Base-by-base conservation (phyloP, 2,888 invertebrate species). In the Blera fallax region DNA sequence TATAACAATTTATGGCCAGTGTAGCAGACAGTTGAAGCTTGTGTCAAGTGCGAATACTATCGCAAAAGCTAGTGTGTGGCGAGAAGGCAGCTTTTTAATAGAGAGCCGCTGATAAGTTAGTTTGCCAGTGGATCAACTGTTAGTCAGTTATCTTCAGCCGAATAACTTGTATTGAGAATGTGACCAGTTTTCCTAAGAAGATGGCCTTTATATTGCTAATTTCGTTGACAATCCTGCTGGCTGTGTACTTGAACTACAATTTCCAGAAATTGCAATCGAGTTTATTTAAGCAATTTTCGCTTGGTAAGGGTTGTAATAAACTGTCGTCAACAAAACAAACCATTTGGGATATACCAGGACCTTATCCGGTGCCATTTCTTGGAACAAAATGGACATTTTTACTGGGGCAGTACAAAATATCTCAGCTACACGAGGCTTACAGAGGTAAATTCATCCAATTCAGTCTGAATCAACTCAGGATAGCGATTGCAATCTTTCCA, bases 321-420 rank as follows among this genome's bases (percentile, higher is more conserved):
- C 14, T 70, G 6, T 6, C 52, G 4, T 37, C 40, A 1, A 8
- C 34, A 10, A 45, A 34, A 27, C 43, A 87, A 24, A 87, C 87
- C n/a, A 88, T 92, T 29, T 91, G 91, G 90, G 89, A 91, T 60
- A 94, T 97, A 48, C 97, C 97, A 0, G 97, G 97, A 0, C 97
- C 97, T 0, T 92, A 93, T 7, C 91, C 94, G 0, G 89, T 97
- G 48, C 97, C 97, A 0, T 92, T 96, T 40, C 89, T 97, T 29
- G 97, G 97, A 4, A 97, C 97, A 3, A 93, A 95, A 70, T 97
- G 97, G 97, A 94, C 96, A 65, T 97, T 95, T 90, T 94, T 95
- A 88, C 65, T 91, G 2, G 94, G 93, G 88, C 93, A 94, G 78
- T 96, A 96, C 89, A 94, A 93, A 89, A 94, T 96, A 92, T 94